These are phyloP conservation scores for Lottia gigantea DNA, from an alignment of 2,888 invertebrate genomes.

Conservation along the genomic window DNA sequence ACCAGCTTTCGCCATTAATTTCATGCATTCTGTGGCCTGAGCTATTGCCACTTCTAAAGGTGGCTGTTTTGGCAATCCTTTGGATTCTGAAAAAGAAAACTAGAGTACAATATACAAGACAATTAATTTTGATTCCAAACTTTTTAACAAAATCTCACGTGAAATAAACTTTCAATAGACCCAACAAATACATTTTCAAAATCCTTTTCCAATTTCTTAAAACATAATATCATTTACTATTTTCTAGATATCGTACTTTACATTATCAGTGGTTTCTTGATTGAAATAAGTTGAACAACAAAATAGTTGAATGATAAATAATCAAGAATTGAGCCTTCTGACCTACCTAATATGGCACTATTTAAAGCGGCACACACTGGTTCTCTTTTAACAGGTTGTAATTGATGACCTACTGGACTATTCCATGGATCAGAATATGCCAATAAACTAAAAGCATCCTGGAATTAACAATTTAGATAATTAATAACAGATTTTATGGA, in stretches of 20 bases:
- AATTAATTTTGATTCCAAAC: no score
- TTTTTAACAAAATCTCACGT: no score
- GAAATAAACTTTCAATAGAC: no score
- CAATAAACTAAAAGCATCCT: slow-evolving; percentile 97
- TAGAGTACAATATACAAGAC: neutral
- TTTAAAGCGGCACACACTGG: slow-evolving; percentile 95
- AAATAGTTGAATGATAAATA: no score
- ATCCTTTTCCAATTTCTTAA: no score
- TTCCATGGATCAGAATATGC: slow-evolving; percentile 98
- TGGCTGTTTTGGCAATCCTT: slow-evolving; percentile 89
- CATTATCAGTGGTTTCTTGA: no score
- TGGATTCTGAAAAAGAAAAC: slow-evolving; percentile 78
- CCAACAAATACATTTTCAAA: no score
- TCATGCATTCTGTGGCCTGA: slow-evolving; percentile 89
- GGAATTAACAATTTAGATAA: slow-evolving; percentile 40
- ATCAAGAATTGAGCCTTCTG: no score
- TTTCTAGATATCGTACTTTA: no score
- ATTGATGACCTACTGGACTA: slow-evolving; percentile 95
- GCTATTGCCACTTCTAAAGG: slow-evolving; percentile 92
- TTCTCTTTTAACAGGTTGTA: slow-evolving; percentile 94
- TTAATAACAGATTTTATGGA: neutral
- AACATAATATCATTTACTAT: no score
- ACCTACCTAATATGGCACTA: slow-evolving; percentile 93
- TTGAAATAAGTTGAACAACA: no score
- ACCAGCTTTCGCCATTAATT: slow-evolving; percentile 88